Evolutionary conservation across 2,113 vertebrate species (phyloP).

Genomic region (Jaculus jaculus): DNA sequence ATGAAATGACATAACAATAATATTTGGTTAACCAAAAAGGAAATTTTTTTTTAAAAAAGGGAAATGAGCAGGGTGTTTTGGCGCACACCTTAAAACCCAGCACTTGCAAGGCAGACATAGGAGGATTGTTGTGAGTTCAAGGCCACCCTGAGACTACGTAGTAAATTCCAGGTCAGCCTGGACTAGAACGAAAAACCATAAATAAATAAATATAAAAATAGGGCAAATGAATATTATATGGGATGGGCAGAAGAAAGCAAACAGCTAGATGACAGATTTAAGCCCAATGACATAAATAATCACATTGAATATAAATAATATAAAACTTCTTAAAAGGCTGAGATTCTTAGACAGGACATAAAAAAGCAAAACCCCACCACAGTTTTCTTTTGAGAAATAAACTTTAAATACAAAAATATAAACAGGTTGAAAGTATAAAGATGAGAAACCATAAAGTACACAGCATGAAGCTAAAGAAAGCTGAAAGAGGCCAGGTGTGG

Average conservation of each 20-base stretch:
- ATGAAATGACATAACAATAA: neutral
- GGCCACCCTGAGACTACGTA: no score
- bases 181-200: no score
- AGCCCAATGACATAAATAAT: neutral
- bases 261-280: neutral
- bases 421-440: neutral
- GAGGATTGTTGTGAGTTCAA: no score
- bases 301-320: neutral
- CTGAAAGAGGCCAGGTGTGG: neutral
- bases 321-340: conserved; percentile 9
- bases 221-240: neutral
- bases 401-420: neutral
- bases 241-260: neutral
- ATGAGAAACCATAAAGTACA: neutral
- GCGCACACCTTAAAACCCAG: no score
- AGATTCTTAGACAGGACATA: neutral
- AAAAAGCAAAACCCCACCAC: neutral
- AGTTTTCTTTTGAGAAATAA: neutral
- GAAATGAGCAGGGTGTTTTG: no score
- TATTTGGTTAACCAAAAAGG: neutral
- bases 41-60: neutral
- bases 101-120: no score
- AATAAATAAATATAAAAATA: no score
- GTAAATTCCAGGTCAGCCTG: no score
- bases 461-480: neutral